Evolutionary conservation across 1,140 invertebrate genomes (phyloP), one percentile per base, ranked within the genome.

Genomic region (Sipha flava): DNA sequence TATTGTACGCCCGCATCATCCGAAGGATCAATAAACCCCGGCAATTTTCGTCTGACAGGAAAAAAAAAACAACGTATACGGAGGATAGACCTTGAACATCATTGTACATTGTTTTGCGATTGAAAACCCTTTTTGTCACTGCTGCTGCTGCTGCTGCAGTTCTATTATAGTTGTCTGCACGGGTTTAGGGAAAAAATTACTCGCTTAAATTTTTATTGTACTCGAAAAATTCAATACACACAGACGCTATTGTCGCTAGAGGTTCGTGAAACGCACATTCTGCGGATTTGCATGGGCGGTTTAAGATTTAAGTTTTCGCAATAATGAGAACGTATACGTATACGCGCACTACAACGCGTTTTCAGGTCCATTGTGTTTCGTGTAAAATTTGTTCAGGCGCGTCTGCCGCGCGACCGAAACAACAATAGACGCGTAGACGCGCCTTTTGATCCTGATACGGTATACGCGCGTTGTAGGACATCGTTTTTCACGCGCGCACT

Each of bases 231-330:
- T 43, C 14, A 43, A 7, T 43, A 43, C 14, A 16, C 64, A 40
- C 34, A 43, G 37, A 21, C 64, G 37, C 64, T 66, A 66, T 66
- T 66, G 64, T 66, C 64, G 12, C 34, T 43, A 43, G 1, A 26
- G 43, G 64, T 66, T 66, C 64, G 64, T 66, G 40, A 66, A 66
- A 66, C 34, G 64, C 21, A 16, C 37, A 66, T 66, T 66, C 40
- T 70, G 29, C 43, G 43, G 4, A 47, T 70, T 70, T 47, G 66
- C 66, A 70, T 45, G n/a, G 26, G 29, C 26, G 23, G 23, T 29
- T 43, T 70, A 43, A 12, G 37, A 40, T 66, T 21, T 40, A 23
- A 26, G 34, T 43, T 66, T 40, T 23, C n/a, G 21, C 16, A 16
- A 14, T 12, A 43, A 14, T 43, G 23, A 66, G 43, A 66, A n/a